These are phyloP conservation scores for Fabriciana adippe DNA, from an alignment of 2,888 invertebrate genomes.

Conservation along the genomic window DNA sequence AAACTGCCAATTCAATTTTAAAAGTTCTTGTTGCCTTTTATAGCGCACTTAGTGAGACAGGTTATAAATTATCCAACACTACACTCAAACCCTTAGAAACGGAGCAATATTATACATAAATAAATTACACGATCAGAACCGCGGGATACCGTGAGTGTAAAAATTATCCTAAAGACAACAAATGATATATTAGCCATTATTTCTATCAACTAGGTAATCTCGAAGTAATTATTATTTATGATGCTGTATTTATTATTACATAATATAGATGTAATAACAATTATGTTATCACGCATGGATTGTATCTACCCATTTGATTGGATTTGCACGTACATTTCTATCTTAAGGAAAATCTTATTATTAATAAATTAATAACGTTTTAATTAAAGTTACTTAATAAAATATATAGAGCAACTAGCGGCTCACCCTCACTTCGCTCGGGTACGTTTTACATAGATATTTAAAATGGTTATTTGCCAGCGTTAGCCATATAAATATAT, in stretches of 20 bases:
- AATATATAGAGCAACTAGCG: background rate
- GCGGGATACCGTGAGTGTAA: background rate
- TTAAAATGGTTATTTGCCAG: no score
- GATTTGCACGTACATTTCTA: conserved; percentile 26
- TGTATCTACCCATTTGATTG: conserved; percentile 21
- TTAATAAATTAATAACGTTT: background rate
- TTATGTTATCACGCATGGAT: conserved; percentile 24
- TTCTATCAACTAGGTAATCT: background rate
- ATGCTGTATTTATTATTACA: background rate
- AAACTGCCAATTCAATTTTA: no score
- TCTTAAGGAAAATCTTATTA: conserved; percentile 27
- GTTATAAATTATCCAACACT: no score
- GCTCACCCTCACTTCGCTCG: no score
- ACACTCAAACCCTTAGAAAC: no score
- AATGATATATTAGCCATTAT: background rate
- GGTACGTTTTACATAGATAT: no score
- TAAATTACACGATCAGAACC: no score
- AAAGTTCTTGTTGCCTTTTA: no score
- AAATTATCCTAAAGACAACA: background rate
- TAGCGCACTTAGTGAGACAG: no score
- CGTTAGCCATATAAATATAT: no score
- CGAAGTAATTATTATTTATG: conserved; percentile 8
- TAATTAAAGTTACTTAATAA: conserved; percentile 9
- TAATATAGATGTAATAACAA: conserved; percentile 5
- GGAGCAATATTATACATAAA: no score